Conservation (phyloP, 2,888 invertebrate genomes). For the Drosophila robusta region DNA sequence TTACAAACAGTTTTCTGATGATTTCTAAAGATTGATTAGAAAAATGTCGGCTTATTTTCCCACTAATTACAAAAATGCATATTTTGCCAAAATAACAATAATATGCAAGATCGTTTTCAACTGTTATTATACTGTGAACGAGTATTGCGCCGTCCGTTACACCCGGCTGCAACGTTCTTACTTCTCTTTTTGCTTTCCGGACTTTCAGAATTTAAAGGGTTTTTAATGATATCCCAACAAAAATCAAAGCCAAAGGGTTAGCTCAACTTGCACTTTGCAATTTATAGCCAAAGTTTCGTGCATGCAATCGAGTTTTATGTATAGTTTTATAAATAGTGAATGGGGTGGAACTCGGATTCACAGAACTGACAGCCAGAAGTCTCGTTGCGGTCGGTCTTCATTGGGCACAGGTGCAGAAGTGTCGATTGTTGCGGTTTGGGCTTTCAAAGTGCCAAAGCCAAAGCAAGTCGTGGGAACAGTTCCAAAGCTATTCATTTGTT, state of each 20-base stretch:
- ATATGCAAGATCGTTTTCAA: too few species aligned
- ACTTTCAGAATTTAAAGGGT: conserved; percentile 2
- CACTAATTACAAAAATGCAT: too few species aligned
- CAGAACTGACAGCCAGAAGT: conserved; percentile 11
- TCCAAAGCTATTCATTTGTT: background rate
- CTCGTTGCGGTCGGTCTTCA: conserved; percentile 25
- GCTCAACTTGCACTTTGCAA: conserved; percentile 37
- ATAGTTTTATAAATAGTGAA: conserved; percentile 1
- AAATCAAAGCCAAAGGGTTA: conserved; percentile 47
- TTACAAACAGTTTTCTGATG: too few species aligned
- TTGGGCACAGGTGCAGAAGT: conserved; percentile 61
- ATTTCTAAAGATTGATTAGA: too few species aligned
- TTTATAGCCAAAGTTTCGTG: conserved; percentile 1
- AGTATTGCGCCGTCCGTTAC: too few species aligned
- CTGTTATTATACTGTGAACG: too few species aligned
- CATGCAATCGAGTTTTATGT: conserved; percentile 3
- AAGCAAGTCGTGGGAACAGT: conserved; percentile 16
- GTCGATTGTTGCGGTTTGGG: conserved; percentile 39
- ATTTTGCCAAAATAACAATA: too few species aligned
- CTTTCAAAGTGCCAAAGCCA: background rate
- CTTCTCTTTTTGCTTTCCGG: background rate
- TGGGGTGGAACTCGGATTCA: conserved; percentile 17
- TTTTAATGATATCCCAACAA: conserved; percentile 46
- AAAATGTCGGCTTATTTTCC: too few species aligned
- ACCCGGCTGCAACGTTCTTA: too few species aligned